Evolutionary conservation across 1,140 invertebrate species (phyloP).

Genomic region (Helicoverpa armigera): DNA sequence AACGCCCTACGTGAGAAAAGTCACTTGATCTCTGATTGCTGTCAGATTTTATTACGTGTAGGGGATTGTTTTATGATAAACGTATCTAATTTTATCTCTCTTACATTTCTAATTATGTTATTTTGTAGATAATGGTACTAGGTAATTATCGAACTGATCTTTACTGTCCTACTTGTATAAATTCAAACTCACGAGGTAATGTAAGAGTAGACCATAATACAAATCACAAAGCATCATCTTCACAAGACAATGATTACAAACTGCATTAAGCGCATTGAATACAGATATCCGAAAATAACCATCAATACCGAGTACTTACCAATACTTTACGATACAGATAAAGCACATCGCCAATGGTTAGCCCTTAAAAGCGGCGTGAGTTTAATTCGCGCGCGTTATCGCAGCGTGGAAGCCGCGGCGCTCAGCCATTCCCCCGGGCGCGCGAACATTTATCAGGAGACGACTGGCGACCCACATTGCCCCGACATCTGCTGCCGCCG

Average conservation of each 20-base stretch:
- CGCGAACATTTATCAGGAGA: constrained; percentile 74
- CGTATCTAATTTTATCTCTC: no score
- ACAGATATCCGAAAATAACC: background rate
- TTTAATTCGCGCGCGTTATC: constrained; percentile 62
- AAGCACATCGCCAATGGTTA: constrained; percentile 39
- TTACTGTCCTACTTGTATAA: no score
- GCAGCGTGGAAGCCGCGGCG: constrained; percentile 63
- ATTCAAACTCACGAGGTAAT: no score
- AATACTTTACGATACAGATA: constrained; percentile 34
- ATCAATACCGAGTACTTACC: background rate
- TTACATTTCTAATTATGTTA: no score
- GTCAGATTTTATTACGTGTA: background rate
- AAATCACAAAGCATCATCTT: no score
- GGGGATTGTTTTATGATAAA: no score
- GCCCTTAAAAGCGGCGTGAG: constrained; percentile 45
- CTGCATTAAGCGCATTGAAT: background rate
- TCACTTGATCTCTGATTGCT: constrained; percentile 35
- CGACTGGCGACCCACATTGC: constrained; percentile 80
- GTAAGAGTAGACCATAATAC: no score
- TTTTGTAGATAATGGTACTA: no score
- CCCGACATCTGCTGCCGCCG: constrained; percentile 69
- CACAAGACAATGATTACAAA: no score
- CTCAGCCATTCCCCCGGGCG: constrained; percentile 69
- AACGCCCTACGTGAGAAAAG: constrained; percentile 52
- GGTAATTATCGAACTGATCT: no score